Conservation (phyloP, 2,113 vertebrate genomes). For the Uria aalge region DNA sequence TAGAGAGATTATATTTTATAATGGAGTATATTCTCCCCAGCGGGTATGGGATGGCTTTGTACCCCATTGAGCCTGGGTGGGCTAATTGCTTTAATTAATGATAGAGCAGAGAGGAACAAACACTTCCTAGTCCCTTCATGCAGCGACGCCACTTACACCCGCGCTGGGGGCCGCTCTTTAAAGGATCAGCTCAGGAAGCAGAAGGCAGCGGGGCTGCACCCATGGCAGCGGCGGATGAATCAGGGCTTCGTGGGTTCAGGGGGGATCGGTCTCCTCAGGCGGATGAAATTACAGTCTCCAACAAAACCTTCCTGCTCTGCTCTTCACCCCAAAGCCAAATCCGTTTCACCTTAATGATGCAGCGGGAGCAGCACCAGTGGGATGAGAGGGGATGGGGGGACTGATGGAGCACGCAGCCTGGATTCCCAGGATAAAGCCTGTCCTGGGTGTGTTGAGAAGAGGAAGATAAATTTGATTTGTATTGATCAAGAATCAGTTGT, state of each 20-base stretch:
- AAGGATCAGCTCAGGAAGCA: not conserved
- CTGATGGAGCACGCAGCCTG: not conserved
- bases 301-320: not conserved
- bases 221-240: not conserved
- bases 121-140: not conserved
- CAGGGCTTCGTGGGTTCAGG: not conserved
- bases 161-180: not conserved
- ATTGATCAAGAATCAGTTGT: not conserved
- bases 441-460: not conserved
- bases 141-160: not conserved
- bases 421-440: not conserved
- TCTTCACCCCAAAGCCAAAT: not conserved
- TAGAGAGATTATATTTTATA: not conserved
- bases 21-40: not conserved
- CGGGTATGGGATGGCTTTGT: not conserved
- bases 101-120: not conserved
- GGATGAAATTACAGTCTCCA: not conserved
- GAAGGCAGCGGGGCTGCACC: not conserved
- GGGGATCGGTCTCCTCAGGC: accelerated
- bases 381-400: not conserved
- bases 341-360: not conserved
- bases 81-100: not conserved
- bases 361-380: not conserved
- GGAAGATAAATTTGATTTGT: not conserved
- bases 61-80: not conserved